phyloP scores from a whole-genome alignment of 2,113 vertebrate genomes.

The Lota lota region DNA sequence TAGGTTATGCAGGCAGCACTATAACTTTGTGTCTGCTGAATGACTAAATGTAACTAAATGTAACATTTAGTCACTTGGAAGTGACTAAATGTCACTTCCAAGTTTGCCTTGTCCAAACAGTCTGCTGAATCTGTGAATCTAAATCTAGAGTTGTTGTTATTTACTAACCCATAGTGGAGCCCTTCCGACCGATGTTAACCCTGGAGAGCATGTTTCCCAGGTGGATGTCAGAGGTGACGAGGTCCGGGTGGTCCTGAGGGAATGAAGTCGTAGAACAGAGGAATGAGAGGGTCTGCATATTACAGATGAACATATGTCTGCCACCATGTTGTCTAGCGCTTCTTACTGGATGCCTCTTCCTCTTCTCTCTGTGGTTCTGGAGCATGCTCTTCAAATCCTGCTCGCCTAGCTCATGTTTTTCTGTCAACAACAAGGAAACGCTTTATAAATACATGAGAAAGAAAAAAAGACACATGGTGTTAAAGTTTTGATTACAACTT shows the following conservation, averaged over 20 bases:
- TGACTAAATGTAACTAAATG: too few species aligned
- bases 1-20: too few species aligned
- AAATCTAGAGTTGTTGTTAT: neutral
- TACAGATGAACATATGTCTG: neutral
- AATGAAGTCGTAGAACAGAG: slow-evolving; percentile 6
- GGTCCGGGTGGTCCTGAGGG: slow-evolving; percentile 90
- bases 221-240: slow-evolving; percentile 86
- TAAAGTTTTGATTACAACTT: too few species aligned
- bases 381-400: slow-evolving; percentile 87
- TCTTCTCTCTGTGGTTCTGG: slow-evolving; percentile 89
- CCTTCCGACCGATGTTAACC: slow-evolving; percentile 89
- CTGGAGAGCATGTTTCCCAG: slow-evolving; percentile 90
- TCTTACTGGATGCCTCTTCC: slow-evolving; percentile 90
- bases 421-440: slow-evolving; percentile 61
- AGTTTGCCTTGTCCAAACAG: too few species aligned
- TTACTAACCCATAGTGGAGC: slow-evolving; percentile 82
- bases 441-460: too few species aligned
- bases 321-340: neutral
- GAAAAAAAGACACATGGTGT: too few species aligned
- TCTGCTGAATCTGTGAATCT: too few species aligned
- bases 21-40: too few species aligned
- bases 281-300: neutral
- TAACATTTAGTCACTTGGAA: too few species aligned
- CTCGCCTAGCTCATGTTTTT: slow-evolving; percentile 87
- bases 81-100: too few species aligned